A percentile compares a stretch with the other conserved stretches of the same genome.
phyloP scores from a whole-genome alignment of 2,797 vertebrate genomes.

The Smutsia gigantea region DNA sequence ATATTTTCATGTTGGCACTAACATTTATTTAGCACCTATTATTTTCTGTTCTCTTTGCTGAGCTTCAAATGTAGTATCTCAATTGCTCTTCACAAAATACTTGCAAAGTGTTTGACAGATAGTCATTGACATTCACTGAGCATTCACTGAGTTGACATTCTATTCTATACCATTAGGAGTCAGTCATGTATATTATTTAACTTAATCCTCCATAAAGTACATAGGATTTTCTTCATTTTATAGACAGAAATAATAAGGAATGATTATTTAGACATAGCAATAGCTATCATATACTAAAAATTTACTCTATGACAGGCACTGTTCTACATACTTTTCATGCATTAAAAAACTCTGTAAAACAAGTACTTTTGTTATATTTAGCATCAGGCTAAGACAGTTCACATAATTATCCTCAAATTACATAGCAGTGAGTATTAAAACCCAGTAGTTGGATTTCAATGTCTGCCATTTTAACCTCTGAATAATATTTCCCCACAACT shows the following conservation, averaged over 20 bases:
- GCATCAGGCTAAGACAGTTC: not conserved
- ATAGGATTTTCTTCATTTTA: constrained; percentile 2
- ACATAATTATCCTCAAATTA: not conserved
- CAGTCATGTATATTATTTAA: not conserved
- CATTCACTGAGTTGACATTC: not conserved
- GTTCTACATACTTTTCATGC: not conserved
- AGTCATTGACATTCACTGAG: not conserved
- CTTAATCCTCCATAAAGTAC: not conserved
- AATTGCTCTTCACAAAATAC: constrained; percentile 11
- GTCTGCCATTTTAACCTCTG: not conserved
- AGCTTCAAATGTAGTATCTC: not conserved
- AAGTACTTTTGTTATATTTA: not conserved
- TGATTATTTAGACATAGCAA: not conserved
- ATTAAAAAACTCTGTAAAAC: not conserved
- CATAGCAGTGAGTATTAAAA: not conserved
- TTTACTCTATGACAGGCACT: not conserved
- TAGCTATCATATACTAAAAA: not conserved
- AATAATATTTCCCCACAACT: not conserved
- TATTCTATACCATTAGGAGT: not conserved
- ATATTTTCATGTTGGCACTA: not conserved
- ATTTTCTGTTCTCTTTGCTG: not conserved
- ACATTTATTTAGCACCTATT: not conserved
- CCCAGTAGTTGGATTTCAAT: not conserved
- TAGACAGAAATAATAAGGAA: constrained; percentile 30
- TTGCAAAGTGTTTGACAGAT: constrained; percentile 2